These are phyloP conservation scores for Drepanosiphum platanoidis DNA, from an alignment of 2,888 invertebrate species.

Conservation along the genomic window DNA sequence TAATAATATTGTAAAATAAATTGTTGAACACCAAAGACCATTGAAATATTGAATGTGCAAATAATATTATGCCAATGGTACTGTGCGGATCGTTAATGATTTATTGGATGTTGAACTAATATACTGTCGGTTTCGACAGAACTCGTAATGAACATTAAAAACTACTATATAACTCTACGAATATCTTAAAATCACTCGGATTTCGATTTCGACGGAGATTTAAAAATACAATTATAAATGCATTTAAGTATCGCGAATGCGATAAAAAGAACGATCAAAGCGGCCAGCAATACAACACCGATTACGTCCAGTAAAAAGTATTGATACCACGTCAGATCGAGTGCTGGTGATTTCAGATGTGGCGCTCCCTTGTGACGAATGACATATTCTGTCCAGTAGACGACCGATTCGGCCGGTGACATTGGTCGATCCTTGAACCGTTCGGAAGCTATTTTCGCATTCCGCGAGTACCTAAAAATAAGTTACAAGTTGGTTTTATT, in stretches of 20 bases:
- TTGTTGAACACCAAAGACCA: no score
- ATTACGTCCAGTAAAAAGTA: conserved; percentile 41
- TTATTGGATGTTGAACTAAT: no score
- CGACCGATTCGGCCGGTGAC: conserved; percentile 32
- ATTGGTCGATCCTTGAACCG: conserved; percentile 44
- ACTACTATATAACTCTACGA: no score
- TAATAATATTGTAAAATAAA: no score
- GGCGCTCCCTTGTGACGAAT: conserved; percentile 44
- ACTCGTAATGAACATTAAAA: no score
- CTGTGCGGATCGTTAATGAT: no score
- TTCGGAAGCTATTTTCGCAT: conserved; percentile 30
- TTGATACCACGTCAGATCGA: conserved; percentile 49
- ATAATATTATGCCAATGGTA: no score
- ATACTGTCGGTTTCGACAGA: no score
- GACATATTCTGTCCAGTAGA: conserved; percentile 52
- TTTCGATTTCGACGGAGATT: not conserved
- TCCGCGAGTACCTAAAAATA: conserved; percentile 26
- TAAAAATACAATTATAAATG: not conserved
- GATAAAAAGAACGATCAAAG: not conserved
- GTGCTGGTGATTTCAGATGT: conserved; percentile 36
- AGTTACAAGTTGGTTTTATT: not conserved
- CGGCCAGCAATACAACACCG: not conserved
- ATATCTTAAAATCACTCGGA: not conserved
- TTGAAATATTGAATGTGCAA: no score
- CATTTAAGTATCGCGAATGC: not conserved